Evolutionary conservation across 2,888 invertebrate species (phyloP).

Genomic region (Orchesellides sinensis): DNA sequence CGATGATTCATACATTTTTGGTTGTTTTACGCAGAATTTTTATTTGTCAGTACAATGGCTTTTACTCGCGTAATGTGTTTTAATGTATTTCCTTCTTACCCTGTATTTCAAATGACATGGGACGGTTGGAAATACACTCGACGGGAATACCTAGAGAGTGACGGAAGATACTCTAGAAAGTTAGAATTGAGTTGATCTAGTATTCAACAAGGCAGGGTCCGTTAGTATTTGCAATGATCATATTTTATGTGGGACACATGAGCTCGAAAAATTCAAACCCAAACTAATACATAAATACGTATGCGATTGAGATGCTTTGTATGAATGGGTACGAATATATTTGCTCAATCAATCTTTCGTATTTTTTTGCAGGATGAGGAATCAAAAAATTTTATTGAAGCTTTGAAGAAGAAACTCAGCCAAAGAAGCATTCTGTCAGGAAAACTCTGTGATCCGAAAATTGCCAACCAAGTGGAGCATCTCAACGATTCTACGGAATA

Average conservation of each 20-base stretch:
- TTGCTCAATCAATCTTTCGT: neutral
- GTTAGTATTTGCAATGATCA: too few species aligned
- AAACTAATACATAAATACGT: neutral
- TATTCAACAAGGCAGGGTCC: too few species aligned
- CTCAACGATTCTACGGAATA: constrained; percentile 37
- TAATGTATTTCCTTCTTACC: too few species aligned
- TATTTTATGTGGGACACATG: neutral
- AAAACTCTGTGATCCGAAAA: constrained; percentile 69
- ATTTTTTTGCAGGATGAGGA: constrained; percentile 73
- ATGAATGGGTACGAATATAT: neutral
- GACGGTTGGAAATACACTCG: too few species aligned
- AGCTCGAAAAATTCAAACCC: neutral
- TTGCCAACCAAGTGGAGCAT: constrained; percentile 36
- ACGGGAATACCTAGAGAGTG: too few species aligned
- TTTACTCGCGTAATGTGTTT: neutral
- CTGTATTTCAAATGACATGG: too few species aligned
- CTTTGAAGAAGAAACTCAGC: constrained; percentile 73
- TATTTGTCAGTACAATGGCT: too few species aligned
- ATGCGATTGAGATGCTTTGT: neutral
- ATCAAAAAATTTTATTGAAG: constrained; percentile 74
- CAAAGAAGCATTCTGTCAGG: constrained; percentile 72
- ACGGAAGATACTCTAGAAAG: too few species aligned
- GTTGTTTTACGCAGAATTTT: too few species aligned
- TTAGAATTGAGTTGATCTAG: too few species aligned
- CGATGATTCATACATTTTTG: too few species aligned